Conservation (phyloP, 1,140 invertebrate genomes). For the Saxidomus purpurata region DNA sequence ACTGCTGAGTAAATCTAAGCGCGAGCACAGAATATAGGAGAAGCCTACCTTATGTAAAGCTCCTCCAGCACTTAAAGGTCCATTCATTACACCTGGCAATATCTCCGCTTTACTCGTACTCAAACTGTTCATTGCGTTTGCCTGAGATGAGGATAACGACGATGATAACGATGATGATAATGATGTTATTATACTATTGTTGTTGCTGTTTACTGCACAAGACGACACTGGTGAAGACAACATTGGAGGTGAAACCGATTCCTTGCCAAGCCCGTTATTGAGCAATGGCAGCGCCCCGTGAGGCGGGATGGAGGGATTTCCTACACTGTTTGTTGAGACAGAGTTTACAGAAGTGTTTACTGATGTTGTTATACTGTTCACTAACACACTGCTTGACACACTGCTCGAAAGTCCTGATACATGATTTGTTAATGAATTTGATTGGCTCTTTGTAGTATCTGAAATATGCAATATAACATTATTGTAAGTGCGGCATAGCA, state of each 20-base stretch:
- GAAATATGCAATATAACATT: constrained; percentile 65
- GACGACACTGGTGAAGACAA: constrained; percentile 54
- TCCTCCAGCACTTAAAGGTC: constrained; percentile 82
- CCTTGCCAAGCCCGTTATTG: constrained; percentile 59
- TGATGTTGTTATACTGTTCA: constrained; percentile 72
- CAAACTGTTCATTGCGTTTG: constrained; percentile 75
- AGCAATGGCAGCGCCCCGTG: constrained; percentile 34
- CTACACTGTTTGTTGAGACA: constrained; percentile 82
- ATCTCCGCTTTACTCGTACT: constrained; percentile 78
- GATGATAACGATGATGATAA: constrained; percentile 70
- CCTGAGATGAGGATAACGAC: constrained; percentile 71
- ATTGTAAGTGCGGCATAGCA: too few relatives aligned
- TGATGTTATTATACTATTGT: constrained; percentile 74
- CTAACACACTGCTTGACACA: constrained; percentile 72
- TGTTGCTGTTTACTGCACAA: constrained; percentile 59
- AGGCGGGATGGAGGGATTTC: constrained; percentile 80
- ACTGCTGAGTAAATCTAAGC: too few relatives aligned
- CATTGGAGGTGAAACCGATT: constrained; percentile 78
- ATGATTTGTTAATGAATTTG: constrained; percentile 81
- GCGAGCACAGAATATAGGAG: not conserved
- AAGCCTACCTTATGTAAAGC: constrained; percentile 73
- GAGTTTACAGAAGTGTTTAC: constrained; percentile 75
- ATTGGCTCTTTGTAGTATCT: constrained; percentile 82
- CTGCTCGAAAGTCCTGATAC: constrained; percentile 65
- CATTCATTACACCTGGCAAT: constrained; percentile 80